Percentiles rank a stretch among this genome's conserved stretches.
Evolutionary conservation across 2,888 invertebrate species (phyloP).

Genomic region (Drosophila hamatofila): DNA sequence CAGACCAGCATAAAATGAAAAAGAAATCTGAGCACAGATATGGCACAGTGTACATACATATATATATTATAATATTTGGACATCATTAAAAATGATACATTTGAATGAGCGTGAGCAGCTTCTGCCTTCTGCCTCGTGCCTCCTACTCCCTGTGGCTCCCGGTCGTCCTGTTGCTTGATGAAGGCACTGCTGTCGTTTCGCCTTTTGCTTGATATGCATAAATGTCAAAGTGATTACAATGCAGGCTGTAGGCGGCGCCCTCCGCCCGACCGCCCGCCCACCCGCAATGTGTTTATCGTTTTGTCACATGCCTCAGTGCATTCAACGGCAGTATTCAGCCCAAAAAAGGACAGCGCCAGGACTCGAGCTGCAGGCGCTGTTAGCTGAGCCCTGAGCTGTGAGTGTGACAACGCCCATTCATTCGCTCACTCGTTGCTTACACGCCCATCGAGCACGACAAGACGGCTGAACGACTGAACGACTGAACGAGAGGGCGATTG

Average conservation of each 20-base stretch:
- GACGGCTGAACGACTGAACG: slow-evolving; percentile 17
- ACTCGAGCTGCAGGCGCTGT: slow-evolving; percentile 32
- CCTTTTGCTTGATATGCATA: slow-evolving; percentile 82
- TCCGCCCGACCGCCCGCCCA: neutral
- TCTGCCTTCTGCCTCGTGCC: too few relatives aligned
- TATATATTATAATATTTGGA: slow-evolving; percentile 68
- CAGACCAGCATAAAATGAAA: slow-evolving; percentile 78
- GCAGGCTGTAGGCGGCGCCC: slow-evolving; percentile 42
- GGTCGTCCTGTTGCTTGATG: slow-evolving; percentile 8
- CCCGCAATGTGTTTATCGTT: slow-evolving; percentile 83
- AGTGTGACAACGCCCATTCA: slow-evolving; percentile 74
- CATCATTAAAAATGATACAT: slow-evolving; percentile 83
- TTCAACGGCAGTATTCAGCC: slow-evolving; percentile 47
- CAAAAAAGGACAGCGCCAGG: slow-evolving; percentile 60
- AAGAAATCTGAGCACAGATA: slow-evolving; percentile 46
- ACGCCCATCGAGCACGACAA: slow-evolving; percentile 80
- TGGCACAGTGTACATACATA: slow-evolving; percentile 32
- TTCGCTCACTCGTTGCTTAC: slow-evolving; percentile 81
- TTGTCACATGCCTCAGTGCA: slow-evolving; percentile 80
- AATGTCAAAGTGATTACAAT: slow-evolving; percentile 85
- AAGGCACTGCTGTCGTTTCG: slow-evolving; percentile 53
- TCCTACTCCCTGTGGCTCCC: neutral
- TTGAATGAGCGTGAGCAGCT: slow-evolving; percentile 65
- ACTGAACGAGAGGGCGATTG: neutral
- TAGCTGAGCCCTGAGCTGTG: slow-evolving; percentile 52